Conservation (phyloP, 2,888 invertebrate genomes). For the Apoderus coryli region DNA sequence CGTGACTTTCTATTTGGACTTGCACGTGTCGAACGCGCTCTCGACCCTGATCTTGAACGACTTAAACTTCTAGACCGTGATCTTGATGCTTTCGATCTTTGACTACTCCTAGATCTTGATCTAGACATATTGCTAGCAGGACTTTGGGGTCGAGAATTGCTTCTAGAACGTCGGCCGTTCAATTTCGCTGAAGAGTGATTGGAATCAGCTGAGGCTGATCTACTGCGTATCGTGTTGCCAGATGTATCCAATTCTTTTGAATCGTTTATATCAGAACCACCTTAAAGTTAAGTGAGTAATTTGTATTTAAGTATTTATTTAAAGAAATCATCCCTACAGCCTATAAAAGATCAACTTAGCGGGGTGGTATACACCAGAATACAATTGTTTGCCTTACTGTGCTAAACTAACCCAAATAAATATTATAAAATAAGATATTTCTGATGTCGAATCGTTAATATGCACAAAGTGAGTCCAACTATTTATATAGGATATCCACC, state of each 20-base stretch:
- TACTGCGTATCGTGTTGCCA: constrained; percentile 10
- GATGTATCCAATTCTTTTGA: constrained; percentile 6
- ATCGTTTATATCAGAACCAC: constrained; percentile 9
- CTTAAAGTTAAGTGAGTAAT: constrained; percentile 8
- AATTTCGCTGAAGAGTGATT: constrained; percentile 6
- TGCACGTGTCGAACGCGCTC: constrained; percentile 17
- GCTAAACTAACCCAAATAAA: no score
- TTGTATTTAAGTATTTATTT: no score
- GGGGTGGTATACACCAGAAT: no score
- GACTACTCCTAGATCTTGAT: constrained; percentile 15
- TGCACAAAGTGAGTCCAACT: no score
- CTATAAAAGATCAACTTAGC: no score
- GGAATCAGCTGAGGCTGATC: constrained; percentile 11
- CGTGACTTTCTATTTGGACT: constrained; percentile 13
- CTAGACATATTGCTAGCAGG: constrained; percentile 8
- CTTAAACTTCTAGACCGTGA: constrained; percentile 19
- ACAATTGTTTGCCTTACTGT: no score
- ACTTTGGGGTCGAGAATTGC: constrained; percentile 8
- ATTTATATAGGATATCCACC: no score
- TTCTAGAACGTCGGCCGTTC: constrained; percentile 6
- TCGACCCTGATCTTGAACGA: constrained; percentile 18
- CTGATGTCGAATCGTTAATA: no score
- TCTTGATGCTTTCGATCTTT: constrained; percentile 14
- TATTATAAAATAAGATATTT: no score
- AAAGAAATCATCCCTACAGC: no score